phyloP scores from a whole-genome alignment of 2,797 vertebrate genomes.

The Smutsia temminckii region DNA sequence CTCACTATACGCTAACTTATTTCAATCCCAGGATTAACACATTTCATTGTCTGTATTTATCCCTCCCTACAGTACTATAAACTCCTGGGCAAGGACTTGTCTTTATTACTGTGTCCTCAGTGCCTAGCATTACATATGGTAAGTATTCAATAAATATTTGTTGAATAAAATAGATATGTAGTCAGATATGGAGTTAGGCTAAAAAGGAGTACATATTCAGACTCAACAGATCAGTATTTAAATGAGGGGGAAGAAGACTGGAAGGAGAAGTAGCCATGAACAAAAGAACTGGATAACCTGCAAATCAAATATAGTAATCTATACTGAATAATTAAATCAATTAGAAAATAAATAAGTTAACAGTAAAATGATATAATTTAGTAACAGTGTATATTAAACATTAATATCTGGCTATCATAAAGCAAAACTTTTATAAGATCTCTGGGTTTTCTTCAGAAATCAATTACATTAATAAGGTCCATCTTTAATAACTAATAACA shows the following conservation, averaged over 20 bases:
- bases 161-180: background rate
- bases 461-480: background rate
- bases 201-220: background rate
- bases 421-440: conserved; percentile 24
- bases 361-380: background rate
- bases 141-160: background rate
- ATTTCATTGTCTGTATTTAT: background rate
- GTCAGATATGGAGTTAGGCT: background rate
- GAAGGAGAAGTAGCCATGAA: background rate
- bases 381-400: background rate
- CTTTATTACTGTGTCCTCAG: background rate
- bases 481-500: conserved; percentile 14
- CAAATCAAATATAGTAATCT: background rate
- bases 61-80: background rate
- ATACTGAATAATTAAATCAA: background rate
- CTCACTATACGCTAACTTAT: background rate
- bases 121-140: background rate
- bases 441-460: conserved; percentile 38
- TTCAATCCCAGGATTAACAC: background rate
- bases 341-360: conserved; percentile 20
- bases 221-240: background rate
- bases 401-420: conserved; percentile 1
- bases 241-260: background rate
- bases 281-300: background rate
- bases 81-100: background rate